phyloP scores from a whole-genome alignment of 2,797 vertebrate species.

The Epinephelus coioides region DNA sequence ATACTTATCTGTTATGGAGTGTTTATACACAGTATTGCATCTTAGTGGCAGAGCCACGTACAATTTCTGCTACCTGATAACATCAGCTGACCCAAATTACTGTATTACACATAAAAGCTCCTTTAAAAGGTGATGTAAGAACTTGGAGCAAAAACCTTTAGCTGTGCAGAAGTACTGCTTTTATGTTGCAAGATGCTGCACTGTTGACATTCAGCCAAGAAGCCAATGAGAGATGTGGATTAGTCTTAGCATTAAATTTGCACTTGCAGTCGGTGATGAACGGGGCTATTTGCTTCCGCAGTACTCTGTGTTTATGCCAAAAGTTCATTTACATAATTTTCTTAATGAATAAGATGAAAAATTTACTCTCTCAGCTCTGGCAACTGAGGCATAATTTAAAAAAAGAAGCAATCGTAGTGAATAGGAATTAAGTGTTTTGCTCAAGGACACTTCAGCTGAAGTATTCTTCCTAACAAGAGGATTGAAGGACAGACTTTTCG shows the following conservation, averaged over 20 bases:
- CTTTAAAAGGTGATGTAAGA: background rate
- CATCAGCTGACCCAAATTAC: conserved; percentile 4
- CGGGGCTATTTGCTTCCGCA: conserved; percentile 31
- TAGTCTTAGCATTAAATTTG: conserved; percentile 10
- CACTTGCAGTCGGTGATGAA: conserved; percentile 36
- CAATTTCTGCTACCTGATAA: background rate
- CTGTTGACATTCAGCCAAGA: conserved; percentile 47
- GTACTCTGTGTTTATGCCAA: conserved; percentile 46
- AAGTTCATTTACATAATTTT: conserved; percentile 57
- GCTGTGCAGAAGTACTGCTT: conserved; percentile 13
- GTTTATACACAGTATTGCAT: background rate
- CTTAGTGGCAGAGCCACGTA: background rate
- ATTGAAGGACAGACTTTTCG: conserved; percentile 2
- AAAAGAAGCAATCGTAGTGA: background rate
- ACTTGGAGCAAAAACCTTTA: background rate
- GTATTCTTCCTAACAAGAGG: background rate
- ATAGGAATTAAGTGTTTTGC: conserved; percentile 8
- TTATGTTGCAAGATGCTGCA: conserved; percentile 12
- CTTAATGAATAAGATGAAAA: conserved; percentile 49
- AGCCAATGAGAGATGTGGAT: conserved; percentile 19
- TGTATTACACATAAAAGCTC: background rate
- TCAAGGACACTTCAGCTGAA: background rate
- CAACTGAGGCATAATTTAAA: conserved; percentile 7
- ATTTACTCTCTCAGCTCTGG: conserved; percentile 22
- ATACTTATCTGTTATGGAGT: background rate